These are phyloP conservation scores for Popillia japonica DNA, from an alignment of 1,140 invertebrate genomes.

Conservation along the genomic window DNA sequence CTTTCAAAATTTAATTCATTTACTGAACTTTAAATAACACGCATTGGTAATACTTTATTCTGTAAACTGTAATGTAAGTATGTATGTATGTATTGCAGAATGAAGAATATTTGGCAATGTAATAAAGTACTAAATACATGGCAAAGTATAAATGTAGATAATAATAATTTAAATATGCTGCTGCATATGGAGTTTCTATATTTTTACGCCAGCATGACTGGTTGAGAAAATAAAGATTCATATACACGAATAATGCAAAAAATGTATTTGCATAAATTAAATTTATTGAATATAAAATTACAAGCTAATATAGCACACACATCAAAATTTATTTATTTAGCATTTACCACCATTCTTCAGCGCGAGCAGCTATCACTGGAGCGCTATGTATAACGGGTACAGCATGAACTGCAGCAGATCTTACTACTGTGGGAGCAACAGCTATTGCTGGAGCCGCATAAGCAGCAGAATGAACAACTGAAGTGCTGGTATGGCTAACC, in stretches of 20 bases:
- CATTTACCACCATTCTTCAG: constrained; percentile 16
- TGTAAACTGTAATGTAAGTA: too few species aligned
- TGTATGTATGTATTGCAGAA: too few species aligned
- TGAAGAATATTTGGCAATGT: too few species aligned
- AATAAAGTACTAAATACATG: too few species aligned
- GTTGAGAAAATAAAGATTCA: neutral
- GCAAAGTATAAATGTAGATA: too few species aligned
- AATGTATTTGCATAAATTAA: constrained; percentile 26
- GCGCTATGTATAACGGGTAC: constrained; percentile 18
- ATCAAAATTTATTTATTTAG: constrained; percentile 11
- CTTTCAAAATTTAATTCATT: too few species aligned
- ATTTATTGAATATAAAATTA: constrained; percentile 26
- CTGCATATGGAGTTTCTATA: too few species aligned
- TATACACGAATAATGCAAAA: neutral
- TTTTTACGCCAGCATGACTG: neutral
- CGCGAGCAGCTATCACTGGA: constrained; percentile 10
- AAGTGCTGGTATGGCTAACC: constrained; percentile 64
- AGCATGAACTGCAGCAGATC: neutral
- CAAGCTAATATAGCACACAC: constrained; percentile 29
- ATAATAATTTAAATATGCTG: too few species aligned
- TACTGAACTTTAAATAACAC: too few species aligned
- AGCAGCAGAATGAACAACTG: constrained; percentile 46
- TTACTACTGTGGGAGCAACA: constrained; percentile 60
- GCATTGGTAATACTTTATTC: too few species aligned
- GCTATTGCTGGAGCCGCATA: constrained; percentile 59